phyloP scores from a whole-genome alignment of 2,797 vertebrate genomes.

The Falco berigora region DNA sequence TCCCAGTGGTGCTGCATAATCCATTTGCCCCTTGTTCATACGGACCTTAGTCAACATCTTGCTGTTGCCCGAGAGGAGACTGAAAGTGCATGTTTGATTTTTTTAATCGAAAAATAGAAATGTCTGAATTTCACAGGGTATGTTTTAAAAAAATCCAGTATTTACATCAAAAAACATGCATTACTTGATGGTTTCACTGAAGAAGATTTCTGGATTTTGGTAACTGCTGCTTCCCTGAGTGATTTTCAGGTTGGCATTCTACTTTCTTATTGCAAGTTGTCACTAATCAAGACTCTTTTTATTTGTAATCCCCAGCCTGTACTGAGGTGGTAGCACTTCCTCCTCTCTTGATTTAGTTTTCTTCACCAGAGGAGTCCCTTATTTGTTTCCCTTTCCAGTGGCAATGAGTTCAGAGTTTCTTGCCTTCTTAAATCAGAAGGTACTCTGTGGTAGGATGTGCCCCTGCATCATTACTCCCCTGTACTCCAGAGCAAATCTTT shows the following conservation, averaged over 20 bases:
- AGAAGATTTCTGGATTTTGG: neutral
- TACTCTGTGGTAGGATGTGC: neutral
- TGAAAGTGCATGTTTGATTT: neutral
- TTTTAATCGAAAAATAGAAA: neutral
- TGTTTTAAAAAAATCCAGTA: neutral
- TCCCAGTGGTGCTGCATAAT: neutral
- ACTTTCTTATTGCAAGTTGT: neutral
- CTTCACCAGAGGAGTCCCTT: neutral
- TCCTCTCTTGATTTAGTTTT: neutral
- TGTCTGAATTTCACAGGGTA: neutral
- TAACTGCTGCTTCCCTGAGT: neutral
- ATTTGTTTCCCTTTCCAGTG: neutral
- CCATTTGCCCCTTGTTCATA: neutral
- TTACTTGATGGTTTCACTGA: neutral
- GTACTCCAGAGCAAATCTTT: neutral
- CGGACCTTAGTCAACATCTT: neutral
- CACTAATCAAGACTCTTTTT: neutral
- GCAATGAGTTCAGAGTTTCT: neutral
- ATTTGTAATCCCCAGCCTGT: neutral
- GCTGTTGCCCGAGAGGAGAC: neutral
- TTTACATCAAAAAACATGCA: neutral
- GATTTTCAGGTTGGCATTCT: neutral
- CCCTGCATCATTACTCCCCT: neutral
- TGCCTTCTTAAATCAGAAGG: neutral
- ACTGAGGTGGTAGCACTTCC: neutral